These are phyloP conservation scores for Nymphalis c-album DNA, from an alignment of 2,888 invertebrate species.

Conservation along the genomic window DNA sequence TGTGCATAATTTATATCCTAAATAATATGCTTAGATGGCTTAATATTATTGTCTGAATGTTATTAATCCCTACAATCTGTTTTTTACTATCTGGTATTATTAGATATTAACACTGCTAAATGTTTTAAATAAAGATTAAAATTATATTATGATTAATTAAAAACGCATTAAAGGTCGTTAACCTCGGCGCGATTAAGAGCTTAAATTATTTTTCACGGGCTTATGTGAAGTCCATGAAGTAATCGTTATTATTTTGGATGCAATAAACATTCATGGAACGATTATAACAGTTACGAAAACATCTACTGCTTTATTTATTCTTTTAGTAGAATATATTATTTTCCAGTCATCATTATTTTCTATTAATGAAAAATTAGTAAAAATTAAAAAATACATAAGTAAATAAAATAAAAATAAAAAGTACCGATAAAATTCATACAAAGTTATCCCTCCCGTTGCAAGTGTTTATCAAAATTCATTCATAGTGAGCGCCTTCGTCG, in stretches of 20 bases:
- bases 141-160: slow-evolving; percentile 8
- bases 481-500: too few species aligned
- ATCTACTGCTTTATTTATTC: background rate
- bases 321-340: too few species aligned
- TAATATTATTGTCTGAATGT: too few species aligned
- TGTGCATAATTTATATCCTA: too few species aligned
- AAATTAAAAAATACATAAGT: too few species aligned
- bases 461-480: background rate
- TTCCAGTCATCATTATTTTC: too few species aligned
- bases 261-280: slow-evolving; percentile 3
- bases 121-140: slow-evolving; percentile 9
- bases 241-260: background rate
- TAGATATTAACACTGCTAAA: background rate
- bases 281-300: background rate
- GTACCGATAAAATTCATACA: too few species aligned
- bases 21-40: too few species aligned
- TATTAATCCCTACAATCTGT: too few species aligned
- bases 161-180: slow-evolving; percentile 9
- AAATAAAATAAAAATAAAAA: too few species aligned
- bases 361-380: too few species aligned
- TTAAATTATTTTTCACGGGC: slow-evolving; percentile 4
- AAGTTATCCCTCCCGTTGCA: background rate
- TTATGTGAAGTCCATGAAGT: slow-evolving; percentile 6
- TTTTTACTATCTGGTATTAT: background rate
- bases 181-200: slow-evolving; percentile 1